phyloP scores from a whole-genome alignment of 2,113 vertebrate species.

The Microcebus murinus region DNA sequence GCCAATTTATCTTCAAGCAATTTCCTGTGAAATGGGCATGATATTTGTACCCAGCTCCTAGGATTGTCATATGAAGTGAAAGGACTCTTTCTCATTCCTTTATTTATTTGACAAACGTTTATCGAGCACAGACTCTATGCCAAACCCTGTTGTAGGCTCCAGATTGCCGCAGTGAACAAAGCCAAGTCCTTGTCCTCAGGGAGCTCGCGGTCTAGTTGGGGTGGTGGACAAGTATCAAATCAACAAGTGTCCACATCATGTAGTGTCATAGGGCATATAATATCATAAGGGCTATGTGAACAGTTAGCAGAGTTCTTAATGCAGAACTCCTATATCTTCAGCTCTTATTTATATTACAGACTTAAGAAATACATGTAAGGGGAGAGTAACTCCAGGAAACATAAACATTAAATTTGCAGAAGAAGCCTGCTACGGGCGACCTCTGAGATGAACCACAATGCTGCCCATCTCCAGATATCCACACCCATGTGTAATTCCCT shows the following conservation, averaged over 20 bases:
- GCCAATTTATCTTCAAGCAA: not conserved
- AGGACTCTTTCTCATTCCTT: not conserved
- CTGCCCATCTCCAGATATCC: not conserved
- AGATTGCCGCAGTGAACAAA: not conserved
- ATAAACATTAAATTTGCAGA: not conserved
- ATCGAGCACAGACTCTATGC: not conserved
- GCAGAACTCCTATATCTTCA: not conserved
- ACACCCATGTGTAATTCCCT: not conserved
- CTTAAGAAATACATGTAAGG: not conserved
- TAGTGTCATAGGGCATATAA: too few species aligned
- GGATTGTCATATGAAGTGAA: not conserved
- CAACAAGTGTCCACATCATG: rapidly evolving
- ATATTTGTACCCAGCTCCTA: not conserved
- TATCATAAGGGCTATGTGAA: not conserved
- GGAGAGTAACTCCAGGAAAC: not conserved
- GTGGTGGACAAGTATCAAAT: not conserved
- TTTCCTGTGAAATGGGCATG: not conserved
- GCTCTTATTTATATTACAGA: not conserved
- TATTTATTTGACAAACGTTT: not conserved
- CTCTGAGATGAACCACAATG: not conserved
- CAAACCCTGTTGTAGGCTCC: not conserved
- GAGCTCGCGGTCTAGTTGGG: not conserved
- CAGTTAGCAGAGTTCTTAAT: not conserved
- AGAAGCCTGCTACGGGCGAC: not conserved
- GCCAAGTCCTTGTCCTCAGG: not conserved